Evolutionary conservation across 2,113 vertebrate genomes (phyloP).

Genomic region (Neogobius melanostomus): DNA sequence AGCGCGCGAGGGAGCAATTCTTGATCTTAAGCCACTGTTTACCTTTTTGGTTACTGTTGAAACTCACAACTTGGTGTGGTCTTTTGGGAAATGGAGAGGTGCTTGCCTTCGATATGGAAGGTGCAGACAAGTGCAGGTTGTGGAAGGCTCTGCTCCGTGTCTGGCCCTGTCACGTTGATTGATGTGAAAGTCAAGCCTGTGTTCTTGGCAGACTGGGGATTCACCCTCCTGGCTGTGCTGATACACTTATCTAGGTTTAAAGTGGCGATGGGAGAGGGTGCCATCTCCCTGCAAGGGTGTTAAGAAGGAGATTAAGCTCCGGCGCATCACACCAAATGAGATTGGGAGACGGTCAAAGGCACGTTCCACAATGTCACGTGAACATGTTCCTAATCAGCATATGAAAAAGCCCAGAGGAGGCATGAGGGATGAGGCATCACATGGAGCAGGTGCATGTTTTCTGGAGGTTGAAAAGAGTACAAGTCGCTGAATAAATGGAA

Average conservation of each 20-base stretch:
- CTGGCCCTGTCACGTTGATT: constrained; percentile 73
- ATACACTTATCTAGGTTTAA: constrained; percentile 71
- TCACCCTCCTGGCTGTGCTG: constrained; percentile 66
- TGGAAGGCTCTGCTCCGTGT: constrained; percentile 32
- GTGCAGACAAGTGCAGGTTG: neutral
- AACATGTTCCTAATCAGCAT: neutral
- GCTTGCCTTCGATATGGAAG: neutral
- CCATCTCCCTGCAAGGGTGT: constrained; percentile 56
- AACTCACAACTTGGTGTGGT: neutral
- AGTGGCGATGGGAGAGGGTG: constrained; percentile 36
- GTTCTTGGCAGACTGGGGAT: constrained; percentile 66
- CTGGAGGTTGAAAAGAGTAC: neutral
- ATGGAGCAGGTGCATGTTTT: neutral
- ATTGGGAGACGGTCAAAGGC: constrained; percentile 27
- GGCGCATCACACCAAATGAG: constrained; percentile 55
- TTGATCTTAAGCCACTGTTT: too few species aligned
- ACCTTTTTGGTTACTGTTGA: too few species aligned
- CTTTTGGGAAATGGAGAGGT: neutral
- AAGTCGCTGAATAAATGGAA: too few species aligned
- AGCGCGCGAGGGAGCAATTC: too few species aligned
- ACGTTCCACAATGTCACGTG: constrained; percentile 28
- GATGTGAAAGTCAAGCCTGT: constrained; percentile 71
- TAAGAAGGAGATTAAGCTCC: constrained; percentile 64
- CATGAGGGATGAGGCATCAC: neutral
- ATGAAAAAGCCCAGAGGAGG: neutral